These are phyloP conservation scores for Agrypnus murinus DNA, from an alignment of 2,888 invertebrate species.

Conservation along the genomic window DNA sequence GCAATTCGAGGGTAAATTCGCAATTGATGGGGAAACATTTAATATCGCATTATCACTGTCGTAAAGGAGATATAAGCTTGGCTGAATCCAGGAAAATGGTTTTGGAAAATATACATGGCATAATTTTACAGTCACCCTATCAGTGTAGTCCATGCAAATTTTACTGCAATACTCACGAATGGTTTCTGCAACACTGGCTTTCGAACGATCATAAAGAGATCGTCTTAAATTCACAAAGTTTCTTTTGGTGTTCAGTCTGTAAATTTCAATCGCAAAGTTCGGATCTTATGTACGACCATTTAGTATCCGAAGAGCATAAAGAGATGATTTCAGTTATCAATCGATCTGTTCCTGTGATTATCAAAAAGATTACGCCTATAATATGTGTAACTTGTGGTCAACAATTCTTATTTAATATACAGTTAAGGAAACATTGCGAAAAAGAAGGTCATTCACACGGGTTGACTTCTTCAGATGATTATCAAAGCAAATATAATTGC, in stretches of 20 bases:
- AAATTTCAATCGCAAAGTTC: constrained; percentile 79
- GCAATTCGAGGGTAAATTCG: constrained; percentile 80
- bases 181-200: constrained; percentile 84
- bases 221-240: constrained; percentile 73
- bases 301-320: constrained; percentile 79
- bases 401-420: constrained; percentile 84
- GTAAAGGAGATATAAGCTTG: constrained; percentile 78
- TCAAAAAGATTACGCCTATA: constrained; percentile 79
- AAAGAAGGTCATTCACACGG: constrained; percentile 69
- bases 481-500: constrained; percentile 80
- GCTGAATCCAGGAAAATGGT: constrained; percentile 78
- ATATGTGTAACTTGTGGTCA: constrained; percentile 80
- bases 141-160: constrained; percentile 90
- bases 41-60: constrained; percentile 89
- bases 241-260: constrained; percentile 84
- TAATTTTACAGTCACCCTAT: constrained; percentile 88
- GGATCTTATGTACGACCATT: constrained; percentile 80
- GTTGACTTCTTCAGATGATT: constrained; percentile 77
- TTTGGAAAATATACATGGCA: constrained; percentile 83
- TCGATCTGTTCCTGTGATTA: constrained; percentile 86
- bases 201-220: constrained; percentile 77
- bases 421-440: constrained; percentile 78
- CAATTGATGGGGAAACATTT: constrained; percentile 88
- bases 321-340: constrained; percentile 86
- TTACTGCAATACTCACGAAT: constrained; percentile 85